Evolutionary conservation across 1,140 invertebrate species (phyloP), one percentile per base, ranked within the genome.

Genomic region (Xylocopa sonorina): DNA sequence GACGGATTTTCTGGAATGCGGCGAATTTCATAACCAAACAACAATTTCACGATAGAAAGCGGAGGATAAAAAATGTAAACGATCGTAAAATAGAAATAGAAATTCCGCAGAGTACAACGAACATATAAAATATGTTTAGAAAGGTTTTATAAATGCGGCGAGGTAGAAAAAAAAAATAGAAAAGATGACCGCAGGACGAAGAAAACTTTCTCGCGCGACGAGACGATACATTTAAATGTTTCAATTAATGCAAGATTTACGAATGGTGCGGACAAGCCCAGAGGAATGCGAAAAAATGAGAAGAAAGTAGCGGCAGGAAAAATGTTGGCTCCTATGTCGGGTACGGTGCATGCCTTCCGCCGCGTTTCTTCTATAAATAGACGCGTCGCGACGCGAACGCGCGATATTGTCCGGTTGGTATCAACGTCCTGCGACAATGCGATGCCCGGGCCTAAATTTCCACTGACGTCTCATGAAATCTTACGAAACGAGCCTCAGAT

Each of bases 331-430:
- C 16, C 18, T 12, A 21, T n/a, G 5, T 27, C 12, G 24, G 48
- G 7, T 6, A 50, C 12, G 24, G 71, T 46, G 34, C 34, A 53
- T 29, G 72, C 46, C 58, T 43, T 57, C 66, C 66, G 18, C 29
- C 57, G 46, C 43, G 57, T 71, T 71, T 71, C 53, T 48, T n/a
- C 75, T 71, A 78, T 78, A 78, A 78, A 69, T 78, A 78, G 57
- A 71, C 43, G 66, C 46, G 57, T 63, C 32, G 64, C 75, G 73
- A 55, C 43, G 50, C 48, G 41, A 41, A 38, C n/a, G 29, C 43
- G 53, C 75, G 63, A 77, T 68, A 68, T 68, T 50, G 66, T 27
- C 46, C 50, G 38, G 9, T 16, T 27, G 64, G 38, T 78, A 78
- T 71, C 66, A 71, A 60, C 51, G 34, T 76, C 74, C 74, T 66